Evolutionary conservation across 2,113 vertebrate genomes (phyloP), one percentile per base, ranked within the genome.

Genomic region (Heterochromis multidens): DNA sequence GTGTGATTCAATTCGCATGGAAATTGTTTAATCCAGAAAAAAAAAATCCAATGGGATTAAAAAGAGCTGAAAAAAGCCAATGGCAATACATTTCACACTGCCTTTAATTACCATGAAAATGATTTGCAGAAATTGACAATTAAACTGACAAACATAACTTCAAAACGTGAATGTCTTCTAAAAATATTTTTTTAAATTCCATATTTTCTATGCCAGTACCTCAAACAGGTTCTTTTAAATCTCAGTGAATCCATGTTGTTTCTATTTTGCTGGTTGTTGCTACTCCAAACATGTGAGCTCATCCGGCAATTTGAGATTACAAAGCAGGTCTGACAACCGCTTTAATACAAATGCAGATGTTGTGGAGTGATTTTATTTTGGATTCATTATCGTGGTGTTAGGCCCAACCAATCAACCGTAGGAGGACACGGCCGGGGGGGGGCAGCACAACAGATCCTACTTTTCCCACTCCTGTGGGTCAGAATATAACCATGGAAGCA

Each of bases 401-500:
- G 29, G 78, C 70, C 33, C 7, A 46, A 83, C 84, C 83, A 89
- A 86, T 85, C 91, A 65, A 85, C 37, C n/a, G 2, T 40, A 52
- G 67, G 37, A 70, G 56, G 86, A 72, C 82, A 40, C 35, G 21
- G 27, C 58, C 72, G 76, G 60, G 61, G 54, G 56, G 80, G 54
- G 77, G 81, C 70, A 85, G 74, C 67, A 80, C 52, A 61, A 65
- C 63, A 65, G 19, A 83, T 86, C 86, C 79, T 83, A 60, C 59
- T 79, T 80, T 81, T 89, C 86, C 88, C 81, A 87, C 52, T 86
- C 81, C 23, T 83, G 56, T 58, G 82, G 85, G 67, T 92, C 84
- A 82, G 87, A 88, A 92, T 90, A 91, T 91, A 80, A 59, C 82
- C 76, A 78, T 86, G 87, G 88, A 91, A 87, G 84, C 80, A 80